phyloP scores from a whole-genome alignment of 2,797 vertebrate species.

The Acipenser oxyrinchus region DNA sequence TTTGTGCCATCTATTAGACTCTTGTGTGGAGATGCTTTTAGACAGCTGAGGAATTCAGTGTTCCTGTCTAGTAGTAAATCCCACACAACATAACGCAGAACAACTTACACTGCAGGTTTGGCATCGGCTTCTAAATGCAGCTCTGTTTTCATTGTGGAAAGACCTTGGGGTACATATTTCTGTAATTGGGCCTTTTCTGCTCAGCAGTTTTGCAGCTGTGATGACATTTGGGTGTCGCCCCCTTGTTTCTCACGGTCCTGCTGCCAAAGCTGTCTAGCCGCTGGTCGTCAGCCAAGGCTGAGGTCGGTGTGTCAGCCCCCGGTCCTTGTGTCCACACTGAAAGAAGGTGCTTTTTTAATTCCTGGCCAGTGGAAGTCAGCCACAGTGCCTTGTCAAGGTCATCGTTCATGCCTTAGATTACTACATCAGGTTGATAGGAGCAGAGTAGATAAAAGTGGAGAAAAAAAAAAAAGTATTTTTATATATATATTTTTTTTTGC shows the following conservation, averaged over 20 bases:
- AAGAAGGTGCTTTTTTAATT: slow-evolving; percentile 52
- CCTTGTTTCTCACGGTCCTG: slow-evolving; percentile 84
- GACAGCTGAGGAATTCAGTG: slow-evolving; percentile 54
- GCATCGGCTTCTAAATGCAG: slow-evolving; percentile 56
- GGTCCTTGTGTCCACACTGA: slow-evolving; percentile 54
- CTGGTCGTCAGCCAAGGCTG: slow-evolving; percentile 70
- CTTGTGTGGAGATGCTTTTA: slow-evolving; percentile 17
- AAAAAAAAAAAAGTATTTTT: slow-evolving; percentile 14
- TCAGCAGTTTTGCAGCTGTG: slow-evolving; percentile 89
- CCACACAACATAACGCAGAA: slow-evolving; percentile 52
- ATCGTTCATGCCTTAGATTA: slow-evolving; percentile 33
- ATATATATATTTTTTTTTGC: background rate
- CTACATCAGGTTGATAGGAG: slow-evolving; percentile 21
- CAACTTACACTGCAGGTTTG: slow-evolving; percentile 44
- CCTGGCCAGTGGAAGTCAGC: slow-evolving; percentile 45
- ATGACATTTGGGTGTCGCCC: slow-evolving; percentile 85
- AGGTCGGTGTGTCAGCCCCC: slow-evolving; percentile 63
- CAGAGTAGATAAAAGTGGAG: slow-evolving; percentile 25
- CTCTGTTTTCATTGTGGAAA: slow-evolving; percentile 72
- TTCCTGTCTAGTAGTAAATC: slow-evolving; percentile 50
- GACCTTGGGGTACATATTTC: slow-evolving; percentile 79
- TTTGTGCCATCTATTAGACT: no score
- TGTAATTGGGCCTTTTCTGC: slow-evolving; percentile 83
- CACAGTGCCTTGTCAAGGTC: slow-evolving; percentile 42
- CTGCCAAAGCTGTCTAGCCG: slow-evolving; percentile 64